phyloP scores from a whole-genome alignment of 2,888 invertebrate genomes.

The Sarcophaga variegata region DNA sequence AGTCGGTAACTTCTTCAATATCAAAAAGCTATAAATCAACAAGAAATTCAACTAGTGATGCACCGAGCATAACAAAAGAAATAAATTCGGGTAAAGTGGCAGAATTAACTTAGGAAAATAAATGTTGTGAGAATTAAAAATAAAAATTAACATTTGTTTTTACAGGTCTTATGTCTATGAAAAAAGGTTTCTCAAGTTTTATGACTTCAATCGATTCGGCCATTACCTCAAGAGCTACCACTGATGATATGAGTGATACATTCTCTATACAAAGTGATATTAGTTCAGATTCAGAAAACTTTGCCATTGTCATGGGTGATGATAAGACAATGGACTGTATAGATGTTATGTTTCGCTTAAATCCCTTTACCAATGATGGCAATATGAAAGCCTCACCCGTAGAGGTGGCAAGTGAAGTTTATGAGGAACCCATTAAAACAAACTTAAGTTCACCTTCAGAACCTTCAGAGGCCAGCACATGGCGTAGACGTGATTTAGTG shows the following conservation, averaged over 20 bases:
- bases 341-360: conserved; percentile 86
- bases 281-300: conserved; percentile 94
- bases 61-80: conserved; percentile 82
- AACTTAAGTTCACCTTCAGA: conserved; percentile 91
- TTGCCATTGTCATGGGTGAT: conserved; percentile 87
- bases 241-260: conserved; percentile 89
- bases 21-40: conserved; percentile 80
- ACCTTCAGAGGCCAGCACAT: conserved; percentile 90
- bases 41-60: conserved; percentile 76
- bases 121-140: neutral
- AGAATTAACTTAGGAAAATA: neutral
- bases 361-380: conserved; percentile 83
- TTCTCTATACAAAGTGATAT: conserved; percentile 90
- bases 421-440: conserved; percentile 86
- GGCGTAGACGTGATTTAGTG: conserved; percentile 90
- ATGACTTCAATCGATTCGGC: conserved; percentile 93
- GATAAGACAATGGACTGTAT: conserved; percentile 86
- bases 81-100: conserved; percentile 82
- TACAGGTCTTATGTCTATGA: conserved; percentile 88
- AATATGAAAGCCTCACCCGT: conserved; percentile 83
- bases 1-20: conserved; percentile 78
- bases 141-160: neutral
- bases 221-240: conserved; percentile 85
- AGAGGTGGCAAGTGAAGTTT: conserved; percentile 92
- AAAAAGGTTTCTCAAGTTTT: conserved; percentile 90